Base-by-base conservation (phyloP, 2,888 invertebrate genomes). In the Ashinkailepas kermadecensis region DNA sequence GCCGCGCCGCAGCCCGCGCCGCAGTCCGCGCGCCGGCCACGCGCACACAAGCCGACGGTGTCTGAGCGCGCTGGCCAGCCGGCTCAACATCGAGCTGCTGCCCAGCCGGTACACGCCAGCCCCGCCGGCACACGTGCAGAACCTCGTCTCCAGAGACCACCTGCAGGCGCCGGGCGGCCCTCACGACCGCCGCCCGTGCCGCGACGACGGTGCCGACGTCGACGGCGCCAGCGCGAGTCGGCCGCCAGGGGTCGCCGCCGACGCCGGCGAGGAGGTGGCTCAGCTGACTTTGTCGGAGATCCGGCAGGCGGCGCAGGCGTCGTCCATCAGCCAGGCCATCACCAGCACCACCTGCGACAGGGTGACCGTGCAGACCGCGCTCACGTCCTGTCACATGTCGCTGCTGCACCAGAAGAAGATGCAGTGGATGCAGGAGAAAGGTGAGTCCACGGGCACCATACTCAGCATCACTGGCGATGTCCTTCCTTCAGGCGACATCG, bases 391-490 rank as follows among this genome's bases (percentile, higher is more conserved):
- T 4, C 18, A 74, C 18, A 74, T 87, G 84, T 92, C 94, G 84
- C 89, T 95, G 87, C 90, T 95, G 86, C 95, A 96, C 89, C 92
- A 93, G 89, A 96, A 96, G 89, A 93, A 93, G 88, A 90, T 93
- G 86, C 96, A 97, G 91, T 96, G 96, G 96, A 95, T 95, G 85
- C 92, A 91, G 88, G 96, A 97, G 90, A 91, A 92, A 91, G 96
- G 96, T 96, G 89, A 86, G 88, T 79, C 56, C 59, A 59, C 12
- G 3, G 15, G 59, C 59, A 7, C 59, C 59, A 13, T 11, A 59
- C 59, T 11, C 59, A 59, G 59, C 59, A 59, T 15, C 7, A 39
- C 39, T 39, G 39, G 39, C 39, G 39, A 39, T 39, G 4, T 39
- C 39, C 39, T 39, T 3, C 39, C 39, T 39, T 39, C 39, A 39